Base-by-base conservation (phyloP, 2,888 invertebrate genomes). In the Scaptomyza reducta region DNA sequence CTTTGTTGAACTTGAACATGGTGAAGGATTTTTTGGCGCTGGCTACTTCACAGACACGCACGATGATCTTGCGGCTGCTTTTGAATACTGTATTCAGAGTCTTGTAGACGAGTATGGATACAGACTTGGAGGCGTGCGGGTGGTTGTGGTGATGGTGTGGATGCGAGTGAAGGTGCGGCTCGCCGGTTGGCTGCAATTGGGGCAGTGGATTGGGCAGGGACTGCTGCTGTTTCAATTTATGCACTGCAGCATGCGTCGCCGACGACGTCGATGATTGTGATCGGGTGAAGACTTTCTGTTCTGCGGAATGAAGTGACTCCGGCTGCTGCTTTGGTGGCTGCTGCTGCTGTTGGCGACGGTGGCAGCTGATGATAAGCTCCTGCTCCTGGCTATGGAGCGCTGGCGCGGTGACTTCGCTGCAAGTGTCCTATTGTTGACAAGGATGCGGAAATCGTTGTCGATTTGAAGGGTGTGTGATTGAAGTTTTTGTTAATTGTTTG, bases 1-100 rank as follows among this genome's bases (percentile, higher is more conserved):
- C 86, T 58, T 91, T 91, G 81, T 90, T 91, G 67, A 96, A 92
- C 83, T 96, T 96, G 90, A 96, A 96, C 96, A 96, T 96, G 77
- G 92, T 93, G 79, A 92, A 90, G 47, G 91, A 87, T 65, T 91
- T 92, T 74, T 92, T 92, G 50, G 90, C 89, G 87, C 90, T 92
- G 65, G 92, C 92, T 60, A 91, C 92, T 68, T 92, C 92, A 70
- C 92, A 92, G 56, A 92, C 92, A 49, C 92, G 91, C 40, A 92
- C 90, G 70, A 92, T 91, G 73, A 92, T 91, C 78, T 92, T 92
- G 45, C 92, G 90, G 70, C 92, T 92, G 83, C 91, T 92, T 81
- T 91, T 91, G 77, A 92, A 91, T 58, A 92, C 92, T 63, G 92
- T 92, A 77, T 92, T 92, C 69, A 92, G 70, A 18, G 92, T 92